Evolutionary conservation across 1,140 invertebrate species (phyloP).

Genomic region (Druon quercuslanigerum): DNA sequence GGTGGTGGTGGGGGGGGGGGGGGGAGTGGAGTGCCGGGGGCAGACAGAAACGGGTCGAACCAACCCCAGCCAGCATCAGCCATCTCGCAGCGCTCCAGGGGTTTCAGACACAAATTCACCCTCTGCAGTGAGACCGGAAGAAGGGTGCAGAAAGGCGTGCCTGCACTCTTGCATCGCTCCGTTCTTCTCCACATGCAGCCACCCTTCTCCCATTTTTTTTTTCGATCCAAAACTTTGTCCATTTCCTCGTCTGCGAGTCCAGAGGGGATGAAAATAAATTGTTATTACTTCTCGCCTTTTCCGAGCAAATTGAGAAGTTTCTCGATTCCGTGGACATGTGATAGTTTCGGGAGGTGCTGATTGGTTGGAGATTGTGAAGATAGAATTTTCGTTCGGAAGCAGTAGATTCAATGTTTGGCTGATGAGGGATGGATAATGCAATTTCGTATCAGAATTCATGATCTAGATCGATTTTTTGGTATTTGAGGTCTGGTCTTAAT

Average conservation of each 20-base stretch:
- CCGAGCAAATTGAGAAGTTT: background rate
- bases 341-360: background rate
- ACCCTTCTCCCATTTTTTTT: background rate
- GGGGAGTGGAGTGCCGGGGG: constrained; percentile 4
- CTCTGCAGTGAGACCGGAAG: background rate
- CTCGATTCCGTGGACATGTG: background rate
- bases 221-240: background rate
- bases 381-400: background rate
- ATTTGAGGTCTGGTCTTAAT: background rate
- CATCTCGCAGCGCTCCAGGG: background rate
- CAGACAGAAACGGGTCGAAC: constrained; percentile 8
- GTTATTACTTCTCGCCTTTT: background rate
- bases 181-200: background rate
- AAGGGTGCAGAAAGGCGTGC: constrained; percentile 5
- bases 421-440: background rate
- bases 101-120: background rate
- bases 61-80: constrained; percentile 13
- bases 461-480: background rate
- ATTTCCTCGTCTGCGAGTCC: background rate
- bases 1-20: no score
- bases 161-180: constrained; percentile 5
- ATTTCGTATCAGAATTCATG: background rate
- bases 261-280: no score
- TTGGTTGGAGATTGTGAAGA: background rate
- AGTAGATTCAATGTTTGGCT: background rate